These are phyloP conservation scores for Aphelocoma californica DNA, from an alignment of 2,797 vertebrate species.

Conservation along the genomic window DNA sequence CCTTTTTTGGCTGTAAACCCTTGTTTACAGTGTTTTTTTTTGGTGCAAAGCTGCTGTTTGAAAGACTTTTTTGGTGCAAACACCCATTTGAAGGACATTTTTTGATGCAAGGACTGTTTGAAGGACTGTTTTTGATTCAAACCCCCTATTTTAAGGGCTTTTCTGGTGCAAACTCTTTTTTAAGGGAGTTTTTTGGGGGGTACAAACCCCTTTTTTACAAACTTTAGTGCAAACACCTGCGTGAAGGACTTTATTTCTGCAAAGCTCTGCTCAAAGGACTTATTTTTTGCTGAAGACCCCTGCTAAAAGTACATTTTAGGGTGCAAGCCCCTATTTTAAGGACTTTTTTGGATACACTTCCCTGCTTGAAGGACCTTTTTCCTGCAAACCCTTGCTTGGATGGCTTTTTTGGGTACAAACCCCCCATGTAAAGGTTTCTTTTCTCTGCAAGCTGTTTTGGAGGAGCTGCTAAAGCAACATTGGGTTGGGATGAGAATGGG, in stretches of 20 bases:
- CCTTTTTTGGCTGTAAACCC: not conserved
- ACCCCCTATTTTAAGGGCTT: rapidly evolving
- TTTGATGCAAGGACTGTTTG: rapidly evolving
- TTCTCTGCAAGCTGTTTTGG: rapidly evolving
- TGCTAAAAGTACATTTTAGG: not conserved
- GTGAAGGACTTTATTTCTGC: not conserved
- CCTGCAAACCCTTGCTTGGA: not conserved
- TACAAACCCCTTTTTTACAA: not conserved
- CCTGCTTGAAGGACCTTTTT: not conserved
- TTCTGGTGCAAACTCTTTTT: not conserved
- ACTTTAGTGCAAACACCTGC: rapidly evolving
- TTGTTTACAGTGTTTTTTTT: rapidly evolving
- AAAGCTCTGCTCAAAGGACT: rapidly evolving
- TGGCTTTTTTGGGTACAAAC: not conserved
- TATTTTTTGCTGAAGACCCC: not conserved
- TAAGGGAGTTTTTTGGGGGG: not conserved
- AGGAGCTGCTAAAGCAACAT: not conserved
- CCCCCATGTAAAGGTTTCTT: not conserved
- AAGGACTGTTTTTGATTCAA: not conserved
- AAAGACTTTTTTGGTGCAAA: not conserved
- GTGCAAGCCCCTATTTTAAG: rapidly evolving
- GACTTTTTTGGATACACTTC: not conserved
- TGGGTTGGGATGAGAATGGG: not conserved
- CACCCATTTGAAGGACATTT: not conserved
- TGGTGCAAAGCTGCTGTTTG: not conserved